Evolutionary conservation across 2,888 invertebrate species (phyloP).

Genomic region (Heteromyza rotundicornis): DNA sequence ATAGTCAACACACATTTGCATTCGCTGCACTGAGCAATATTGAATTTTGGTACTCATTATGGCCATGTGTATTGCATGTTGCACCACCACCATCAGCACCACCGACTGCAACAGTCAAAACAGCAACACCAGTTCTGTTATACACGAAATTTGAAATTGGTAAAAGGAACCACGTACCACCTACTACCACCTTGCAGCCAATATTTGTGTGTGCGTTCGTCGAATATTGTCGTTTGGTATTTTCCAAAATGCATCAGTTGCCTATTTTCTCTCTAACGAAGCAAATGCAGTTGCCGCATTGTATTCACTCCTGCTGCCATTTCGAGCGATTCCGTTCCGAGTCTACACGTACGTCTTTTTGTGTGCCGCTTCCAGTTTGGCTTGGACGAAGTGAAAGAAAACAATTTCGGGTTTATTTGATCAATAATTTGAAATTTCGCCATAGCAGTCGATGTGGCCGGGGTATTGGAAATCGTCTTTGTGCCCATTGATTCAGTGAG

Average conservation of each 20-base stretch:
- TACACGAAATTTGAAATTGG: not conserved
- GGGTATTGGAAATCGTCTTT: slow-evolving; percentile 15
- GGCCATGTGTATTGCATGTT: not conserved
- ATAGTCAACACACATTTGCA: too few relatives aligned
- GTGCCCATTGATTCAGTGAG: slow-evolving; percentile 43
- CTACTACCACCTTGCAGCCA: not conserved
- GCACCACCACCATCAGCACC: not conserved
- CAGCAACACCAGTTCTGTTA: not conserved
- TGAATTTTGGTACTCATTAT: too few relatives aligned
- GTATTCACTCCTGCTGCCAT: not conserved
- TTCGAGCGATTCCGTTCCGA: not conserved
- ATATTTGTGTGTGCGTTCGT: slow-evolving; percentile 18
- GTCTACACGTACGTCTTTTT: not conserved
- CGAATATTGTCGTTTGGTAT: slow-evolving; percentile 28
- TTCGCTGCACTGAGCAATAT: too few relatives aligned
- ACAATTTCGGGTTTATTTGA: slow-evolving; percentile 44
- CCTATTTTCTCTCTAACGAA: slow-evolving; percentile 43
- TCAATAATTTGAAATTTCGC: slow-evolving; percentile 44
- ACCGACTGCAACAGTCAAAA: not conserved
- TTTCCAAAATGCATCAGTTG: slow-evolving; percentile 34
- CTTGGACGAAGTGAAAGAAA: slow-evolving; percentile 14
- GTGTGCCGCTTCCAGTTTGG: too few relatives aligned
- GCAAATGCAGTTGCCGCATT: slow-evolving; percentile 27
- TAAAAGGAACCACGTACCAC: not conserved
- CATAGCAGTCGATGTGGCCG: slow-evolving; percentile 9